Evolutionary conservation across 2,113 vertebrate species (phyloP).

Genomic region (Rissa tridactyla): DNA sequence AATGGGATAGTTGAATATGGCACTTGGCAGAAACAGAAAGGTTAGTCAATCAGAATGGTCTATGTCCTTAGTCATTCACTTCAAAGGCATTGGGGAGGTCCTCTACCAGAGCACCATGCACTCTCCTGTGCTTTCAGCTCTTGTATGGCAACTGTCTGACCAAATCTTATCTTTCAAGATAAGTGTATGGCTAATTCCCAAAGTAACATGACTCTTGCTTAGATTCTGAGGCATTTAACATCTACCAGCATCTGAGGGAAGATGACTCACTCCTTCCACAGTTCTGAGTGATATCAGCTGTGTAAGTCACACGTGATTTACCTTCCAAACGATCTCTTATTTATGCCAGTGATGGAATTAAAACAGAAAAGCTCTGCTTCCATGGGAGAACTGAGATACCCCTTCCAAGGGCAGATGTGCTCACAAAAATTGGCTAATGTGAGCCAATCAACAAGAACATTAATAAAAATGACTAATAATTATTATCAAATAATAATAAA

Average conservation of each 20-base stretch:
- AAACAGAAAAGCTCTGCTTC: slow-evolving; percentile 2
- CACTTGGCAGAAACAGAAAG: not conserved
- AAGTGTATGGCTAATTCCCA: slow-evolving; percentile 52
- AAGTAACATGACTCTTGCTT: slow-evolving; percentile 37
- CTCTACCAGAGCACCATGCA: not conserved
- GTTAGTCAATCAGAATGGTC: not conserved
- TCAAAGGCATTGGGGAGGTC: not conserved
- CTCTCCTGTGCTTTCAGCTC: not conserved
- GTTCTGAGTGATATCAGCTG: not conserved
- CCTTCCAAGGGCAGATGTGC: not conserved
- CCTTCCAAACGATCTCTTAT: slow-evolving; percentile 33
- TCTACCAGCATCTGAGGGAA: not conserved
- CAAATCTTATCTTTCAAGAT: not conserved
- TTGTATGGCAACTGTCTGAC: not conserved
- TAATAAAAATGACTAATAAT: not conserved
- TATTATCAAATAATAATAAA: not conserved
- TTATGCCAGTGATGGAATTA: not conserved
- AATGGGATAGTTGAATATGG: not conserved
- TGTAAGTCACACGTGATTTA: slow-evolving; percentile 17
- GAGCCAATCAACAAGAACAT: not conserved
- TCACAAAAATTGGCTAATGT: not conserved
- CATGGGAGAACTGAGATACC: not conserved
- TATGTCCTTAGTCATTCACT: not conserved
- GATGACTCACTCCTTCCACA: not conserved
- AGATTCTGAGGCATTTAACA: slow-evolving; percentile 48